Percentiles rank a stretch among this genome's conserved stretches.
Conservation (phyloP, 1,140 invertebrate species). For the Stegodyphus dumicola region DNA sequence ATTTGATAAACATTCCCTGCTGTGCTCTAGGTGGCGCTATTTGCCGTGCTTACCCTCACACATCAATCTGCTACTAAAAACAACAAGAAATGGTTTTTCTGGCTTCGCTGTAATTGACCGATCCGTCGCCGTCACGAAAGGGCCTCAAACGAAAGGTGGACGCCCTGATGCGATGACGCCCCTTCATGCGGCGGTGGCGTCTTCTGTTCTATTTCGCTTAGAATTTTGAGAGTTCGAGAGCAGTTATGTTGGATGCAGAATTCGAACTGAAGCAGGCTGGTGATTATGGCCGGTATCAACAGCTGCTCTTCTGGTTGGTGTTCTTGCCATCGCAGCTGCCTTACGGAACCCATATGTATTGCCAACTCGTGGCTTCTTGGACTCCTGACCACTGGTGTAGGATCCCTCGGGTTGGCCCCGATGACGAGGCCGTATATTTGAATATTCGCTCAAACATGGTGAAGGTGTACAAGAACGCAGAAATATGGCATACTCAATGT, state of each 20-base stretch:
- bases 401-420: conserved; percentile 1
- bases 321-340: conserved; percentile 88
- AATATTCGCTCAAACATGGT: conserved; percentile 21
- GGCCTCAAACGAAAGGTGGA: too few species aligned
- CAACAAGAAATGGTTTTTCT: too few species aligned
- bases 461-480: conserved; percentile 9
- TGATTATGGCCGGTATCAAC: conserved; percentile 88
- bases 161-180: too few species aligned
- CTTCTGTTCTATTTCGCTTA: too few species aligned
- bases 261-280: conserved; percentile 85
- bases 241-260: conserved; percentile 77
- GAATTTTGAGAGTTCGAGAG: too few species aligned
- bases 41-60: too few species aligned
- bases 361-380: conserved; percentile 84
- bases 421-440: conserved; percentile 1
- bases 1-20: too few species aligned
- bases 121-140: too few species aligned
- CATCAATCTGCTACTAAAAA: too few species aligned
- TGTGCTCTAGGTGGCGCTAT: too few species aligned
- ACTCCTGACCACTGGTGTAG: conserved; percentile 78
- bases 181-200: too few species aligned
- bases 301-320: conserved; percentile 84
- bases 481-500: conserved; percentile 11
- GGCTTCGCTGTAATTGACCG: too few species aligned
- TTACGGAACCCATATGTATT: conserved; percentile 89